phyloP scores from a whole-genome alignment of 1,140 invertebrate genomes.

The Lucilia cuprina region DNA sequence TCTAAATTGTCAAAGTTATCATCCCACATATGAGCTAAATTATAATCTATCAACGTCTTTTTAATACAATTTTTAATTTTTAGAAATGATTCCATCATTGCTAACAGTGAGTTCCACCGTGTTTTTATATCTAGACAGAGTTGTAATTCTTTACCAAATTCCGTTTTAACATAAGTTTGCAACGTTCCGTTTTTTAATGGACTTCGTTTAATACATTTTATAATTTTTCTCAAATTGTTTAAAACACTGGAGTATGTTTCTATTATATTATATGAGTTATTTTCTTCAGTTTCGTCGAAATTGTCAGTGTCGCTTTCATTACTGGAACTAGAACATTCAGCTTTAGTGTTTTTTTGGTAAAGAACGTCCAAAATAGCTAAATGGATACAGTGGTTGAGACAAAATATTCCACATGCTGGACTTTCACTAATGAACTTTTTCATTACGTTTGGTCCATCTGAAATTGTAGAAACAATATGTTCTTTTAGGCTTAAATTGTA shows the following conservation, averaged over 20 bases:
- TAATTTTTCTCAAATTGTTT: neutral
- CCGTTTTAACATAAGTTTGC: constrained; percentile 15
- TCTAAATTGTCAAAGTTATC: neutral
- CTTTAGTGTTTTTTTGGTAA: neutral
- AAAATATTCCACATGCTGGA: neutral
- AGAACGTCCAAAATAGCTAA: neutral
- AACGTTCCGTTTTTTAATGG: neutral
- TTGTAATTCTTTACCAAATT: constrained; percentile 10
- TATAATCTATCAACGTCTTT: constrained; percentile 5
- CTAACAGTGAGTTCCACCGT: neutral
- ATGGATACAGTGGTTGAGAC: neutral
- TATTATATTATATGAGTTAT: neutral
- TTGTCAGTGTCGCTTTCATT: neutral
- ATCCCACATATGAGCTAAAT: neutral
- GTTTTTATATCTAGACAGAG: neutral
- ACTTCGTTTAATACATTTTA: neutral
- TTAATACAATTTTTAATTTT: constrained; percentile 16
- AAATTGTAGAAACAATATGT: neutral
- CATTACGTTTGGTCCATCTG: neutral
- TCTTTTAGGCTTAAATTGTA: neutral
- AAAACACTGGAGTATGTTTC: neutral
- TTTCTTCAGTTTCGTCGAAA: neutral
- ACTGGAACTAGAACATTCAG: neutral
- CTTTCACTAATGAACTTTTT: neutral
- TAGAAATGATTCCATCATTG: neutral